A percentile compares a stretch with the other conserved stretches of the same genome.
These are phyloP conservation scores for Sycophila texana DNA, from an alignment of 2,888 invertebrate species.

Conservation along the genomic window DNA sequence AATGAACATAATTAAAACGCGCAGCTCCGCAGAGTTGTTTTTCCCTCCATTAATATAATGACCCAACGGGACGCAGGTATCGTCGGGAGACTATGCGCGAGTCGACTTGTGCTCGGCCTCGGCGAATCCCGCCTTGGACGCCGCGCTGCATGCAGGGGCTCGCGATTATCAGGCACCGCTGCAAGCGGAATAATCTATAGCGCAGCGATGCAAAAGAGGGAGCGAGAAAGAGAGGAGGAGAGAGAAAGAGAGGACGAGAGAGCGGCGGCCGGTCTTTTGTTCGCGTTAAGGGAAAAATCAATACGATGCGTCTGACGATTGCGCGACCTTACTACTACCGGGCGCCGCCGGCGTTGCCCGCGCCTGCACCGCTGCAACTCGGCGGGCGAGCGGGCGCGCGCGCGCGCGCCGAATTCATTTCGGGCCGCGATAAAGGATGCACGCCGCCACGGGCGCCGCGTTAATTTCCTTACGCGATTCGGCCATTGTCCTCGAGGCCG, in stretches of 20 bases:
- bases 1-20: constrained; percentile 66
- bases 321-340: constrained; percentile 47
- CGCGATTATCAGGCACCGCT: neutral
- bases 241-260: neutral
- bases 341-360: neutral
- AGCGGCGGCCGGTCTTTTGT: constrained; percentile 37
- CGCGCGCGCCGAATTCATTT: constrained; percentile 12
- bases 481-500: constrained; percentile 15
- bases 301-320: constrained; percentile 56
- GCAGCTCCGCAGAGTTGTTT: constrained; percentile 58
- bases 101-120: too few species aligned
- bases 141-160: neutral
- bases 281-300: constrained; percentile 53
- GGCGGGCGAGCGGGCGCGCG: neutral
- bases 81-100: too few species aligned
- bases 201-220: constrained; percentile 46
- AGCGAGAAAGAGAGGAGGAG: neutral
- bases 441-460: neutral
- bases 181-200: neutral
- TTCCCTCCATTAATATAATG: constrained; percentile 55
- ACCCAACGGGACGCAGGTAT: neutral
- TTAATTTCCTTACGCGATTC: constrained; percentile 34
- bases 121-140: too few species aligned
- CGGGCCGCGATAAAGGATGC: constrained; percentile 17
- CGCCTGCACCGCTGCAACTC: neutral